A percentile compares a stretch with the other conserved stretches of the same genome.
phyloP scores from a whole-genome alignment of 1,140 invertebrate genomes.

The Andrena cerasifolii region DNA sequence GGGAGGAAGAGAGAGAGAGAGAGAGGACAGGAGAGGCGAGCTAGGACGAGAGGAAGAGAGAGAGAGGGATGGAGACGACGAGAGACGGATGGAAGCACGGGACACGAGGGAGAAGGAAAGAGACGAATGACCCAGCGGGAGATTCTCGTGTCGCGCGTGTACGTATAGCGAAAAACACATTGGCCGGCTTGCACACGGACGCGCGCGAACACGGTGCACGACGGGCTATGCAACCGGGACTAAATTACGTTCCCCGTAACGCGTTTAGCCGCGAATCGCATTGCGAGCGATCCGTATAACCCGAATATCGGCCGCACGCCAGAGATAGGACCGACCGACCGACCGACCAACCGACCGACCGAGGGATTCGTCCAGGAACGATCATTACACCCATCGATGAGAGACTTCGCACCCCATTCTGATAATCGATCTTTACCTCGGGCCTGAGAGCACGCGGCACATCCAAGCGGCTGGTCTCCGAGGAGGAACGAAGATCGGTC shows the following conservation, averaged over 20 bases:
- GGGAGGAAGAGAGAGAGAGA: conserved; percentile 13
- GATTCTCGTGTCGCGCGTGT: conserved; percentile 30
- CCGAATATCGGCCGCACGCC: conserved; percentile 74
- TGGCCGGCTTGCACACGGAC: conserved; percentile 34
- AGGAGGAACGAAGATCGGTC: background rate
- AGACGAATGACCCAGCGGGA: conserved; percentile 18
- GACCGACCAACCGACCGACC: conserved; percentile 43
- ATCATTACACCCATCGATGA: conserved; percentile 57
- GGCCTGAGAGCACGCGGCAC: background rate
- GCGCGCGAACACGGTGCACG: conserved; percentile 53
- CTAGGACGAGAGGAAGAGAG: conserved; percentile 38
- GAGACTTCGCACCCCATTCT: conserved; percentile 45
- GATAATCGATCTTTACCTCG: conserved; percentile 31
- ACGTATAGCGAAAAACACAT: conserved; percentile 49
- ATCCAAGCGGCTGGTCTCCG: background rate
- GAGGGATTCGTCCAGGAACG: conserved; percentile 46
- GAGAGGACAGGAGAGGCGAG: background rate
- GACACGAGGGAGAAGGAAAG: conserved; percentile 11
- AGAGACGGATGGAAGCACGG: conserved; percentile 15
- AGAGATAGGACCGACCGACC: conserved; percentile 63
- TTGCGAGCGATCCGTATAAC: conserved; percentile 79
- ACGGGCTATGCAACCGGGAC: conserved; percentile 68
- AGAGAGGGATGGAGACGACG: background rate
- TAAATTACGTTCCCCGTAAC: conserved; percentile 80
- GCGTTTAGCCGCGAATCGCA: conserved; percentile 80